phyloP scores from a whole-genome alignment of 2,113 vertebrate genomes.

The Lepidothrix coronata region DNA sequence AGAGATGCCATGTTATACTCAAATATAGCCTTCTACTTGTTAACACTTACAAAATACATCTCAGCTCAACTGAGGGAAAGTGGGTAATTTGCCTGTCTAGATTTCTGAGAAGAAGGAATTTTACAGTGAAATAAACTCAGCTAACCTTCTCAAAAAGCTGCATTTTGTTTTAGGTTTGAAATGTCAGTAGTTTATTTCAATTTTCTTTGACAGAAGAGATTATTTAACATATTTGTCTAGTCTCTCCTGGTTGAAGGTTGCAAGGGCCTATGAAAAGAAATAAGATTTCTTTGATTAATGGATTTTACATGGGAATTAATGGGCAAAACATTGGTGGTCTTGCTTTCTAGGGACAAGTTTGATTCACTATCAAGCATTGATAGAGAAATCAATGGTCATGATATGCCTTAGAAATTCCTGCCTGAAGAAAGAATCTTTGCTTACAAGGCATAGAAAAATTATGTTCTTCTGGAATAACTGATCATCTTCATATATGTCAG shows the following conservation, averaged over 20 bases:
- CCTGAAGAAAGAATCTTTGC: background rate
- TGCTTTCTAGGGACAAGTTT: background rate
- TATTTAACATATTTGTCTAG: background rate
- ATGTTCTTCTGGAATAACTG: background rate
- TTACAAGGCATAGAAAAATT: background rate
- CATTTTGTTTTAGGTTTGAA: background rate
- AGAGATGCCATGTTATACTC: background rate
- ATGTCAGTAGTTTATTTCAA: background rate
- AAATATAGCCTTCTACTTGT: background rate
- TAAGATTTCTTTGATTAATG: background rate
- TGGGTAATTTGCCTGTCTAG: conserved; percentile 24
- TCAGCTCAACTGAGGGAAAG: background rate
- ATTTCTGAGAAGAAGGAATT: background rate
- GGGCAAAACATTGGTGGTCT: background rate
- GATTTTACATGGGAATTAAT: background rate
- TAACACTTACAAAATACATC: background rate
- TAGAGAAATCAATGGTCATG: background rate
- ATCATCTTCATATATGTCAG: background rate
- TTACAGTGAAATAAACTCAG: background rate
- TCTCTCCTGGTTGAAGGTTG: background rate
- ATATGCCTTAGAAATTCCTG: background rate
- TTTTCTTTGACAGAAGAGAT: background rate
- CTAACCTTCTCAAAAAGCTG: background rate
- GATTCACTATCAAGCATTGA: background rate
- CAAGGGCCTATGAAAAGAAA: background rate